A percentile compares a stretch with the other conserved stretches of the same genome.
phyloP scores from a whole-genome alignment of 2,888 invertebrate genomes.

The Drosophila antonietae region DNA sequence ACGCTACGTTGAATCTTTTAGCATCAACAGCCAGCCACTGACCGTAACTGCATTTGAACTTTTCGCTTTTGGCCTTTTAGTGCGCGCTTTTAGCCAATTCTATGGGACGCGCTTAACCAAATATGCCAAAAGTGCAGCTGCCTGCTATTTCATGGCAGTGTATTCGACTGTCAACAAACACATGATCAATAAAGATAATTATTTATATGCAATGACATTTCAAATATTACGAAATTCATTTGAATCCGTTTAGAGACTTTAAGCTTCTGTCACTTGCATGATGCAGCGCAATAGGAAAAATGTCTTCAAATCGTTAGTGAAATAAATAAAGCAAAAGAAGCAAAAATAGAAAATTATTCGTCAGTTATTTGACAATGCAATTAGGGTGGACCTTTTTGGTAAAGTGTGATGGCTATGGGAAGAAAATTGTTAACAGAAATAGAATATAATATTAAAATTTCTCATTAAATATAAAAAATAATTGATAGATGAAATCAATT shows the following conservation, averaged over 20 bases:
- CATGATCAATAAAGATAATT: not conserved
- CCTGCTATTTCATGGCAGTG: not conserved
- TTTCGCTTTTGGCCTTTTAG: slow-evolving; percentile 10
- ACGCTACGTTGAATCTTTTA: slow-evolving; percentile 46
- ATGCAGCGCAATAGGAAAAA: no score
- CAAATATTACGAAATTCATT: not conserved
- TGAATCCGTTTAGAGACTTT: not conserved
- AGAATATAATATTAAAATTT: no score
- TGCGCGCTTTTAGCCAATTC: not conserved
- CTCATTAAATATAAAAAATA: no score
- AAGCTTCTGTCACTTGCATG: not conserved
- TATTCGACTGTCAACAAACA: not conserved
- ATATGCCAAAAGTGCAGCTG: not conserved
- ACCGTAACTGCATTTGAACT: slow-evolving; percentile 19
- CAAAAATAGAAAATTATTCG: no score
- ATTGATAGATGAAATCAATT: no score
- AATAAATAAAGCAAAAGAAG: no score
- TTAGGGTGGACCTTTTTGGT: no score
- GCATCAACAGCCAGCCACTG: slow-evolving; percentile 14
- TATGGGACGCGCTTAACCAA: not conserved
- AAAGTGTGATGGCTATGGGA: no score
- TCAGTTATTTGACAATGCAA: no score
- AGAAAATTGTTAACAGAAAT: no score
- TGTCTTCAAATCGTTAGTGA: no score
- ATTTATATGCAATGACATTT: not conserved